A percentile compares a stretch with the other conserved stretches of the same genome.
These are phyloP conservation scores for Teleogryllus occipitalis DNA, from an alignment of 1,140 invertebrate species.

Conservation along the genomic window DNA sequence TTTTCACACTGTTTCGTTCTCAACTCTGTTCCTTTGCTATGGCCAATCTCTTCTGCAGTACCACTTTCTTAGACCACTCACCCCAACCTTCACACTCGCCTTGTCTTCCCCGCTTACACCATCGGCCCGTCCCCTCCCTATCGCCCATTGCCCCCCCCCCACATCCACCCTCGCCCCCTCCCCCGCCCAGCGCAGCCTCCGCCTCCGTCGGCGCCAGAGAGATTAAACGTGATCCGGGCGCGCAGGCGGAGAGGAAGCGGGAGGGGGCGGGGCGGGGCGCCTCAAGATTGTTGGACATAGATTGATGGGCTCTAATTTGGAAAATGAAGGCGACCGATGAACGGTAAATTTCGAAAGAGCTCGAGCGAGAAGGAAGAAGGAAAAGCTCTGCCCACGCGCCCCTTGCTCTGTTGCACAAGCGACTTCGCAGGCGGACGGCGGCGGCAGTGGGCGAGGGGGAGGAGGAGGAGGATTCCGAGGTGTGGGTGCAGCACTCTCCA, in stretches of 20 bases:
- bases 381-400: not conserved
- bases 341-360: conserved; percentile 16
- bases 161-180: too few relatives aligned
- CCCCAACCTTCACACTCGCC: not conserved
- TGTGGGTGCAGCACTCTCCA: not conserved
- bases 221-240: not conserved
- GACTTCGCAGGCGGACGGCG: too few relatives aligned
- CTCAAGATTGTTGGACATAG: conserved; percentile 19
- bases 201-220: too few relatives aligned
- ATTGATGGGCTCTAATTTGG: conserved; percentile 23
- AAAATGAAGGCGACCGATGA: conserved; percentile 21
- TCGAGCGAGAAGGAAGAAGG: not conserved
- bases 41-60: too few relatives aligned
- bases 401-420: conserved; percentile 2
- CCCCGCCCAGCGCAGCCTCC: too few relatives aligned
- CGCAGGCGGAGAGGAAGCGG: not conserved
- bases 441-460: too few relatives aligned
- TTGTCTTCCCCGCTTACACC: too few relatives aligned
- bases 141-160: not conserved
- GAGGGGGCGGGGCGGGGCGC: not conserved
- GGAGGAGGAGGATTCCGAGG: too few relatives aligned
- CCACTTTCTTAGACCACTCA: too few relatives aligned
- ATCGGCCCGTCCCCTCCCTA: not conserved
- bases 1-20: too few relatives aligned
- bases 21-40: too few relatives aligned